phyloP scores from a whole-genome alignment of 1,140 invertebrate species.

The Eriosoma lanigerum region DNA sequence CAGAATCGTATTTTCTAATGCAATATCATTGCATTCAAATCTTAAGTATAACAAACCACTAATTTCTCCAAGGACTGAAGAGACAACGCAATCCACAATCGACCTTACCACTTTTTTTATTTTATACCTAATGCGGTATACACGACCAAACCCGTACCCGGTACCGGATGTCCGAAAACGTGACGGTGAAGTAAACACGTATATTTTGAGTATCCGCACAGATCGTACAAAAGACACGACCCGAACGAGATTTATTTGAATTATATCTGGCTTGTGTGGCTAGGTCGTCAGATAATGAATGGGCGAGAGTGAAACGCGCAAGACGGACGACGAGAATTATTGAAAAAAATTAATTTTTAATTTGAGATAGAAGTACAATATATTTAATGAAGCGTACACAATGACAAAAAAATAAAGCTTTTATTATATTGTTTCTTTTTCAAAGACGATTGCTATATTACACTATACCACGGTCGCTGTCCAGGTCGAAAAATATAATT shows the following conservation, averaged over 20 bases:
- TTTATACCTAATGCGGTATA: not conserved
- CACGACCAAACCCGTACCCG: too few species aligned
- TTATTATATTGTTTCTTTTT: not conserved
- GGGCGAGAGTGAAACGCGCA: too few species aligned
- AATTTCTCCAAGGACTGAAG: too few species aligned
- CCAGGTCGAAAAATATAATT: not conserved
- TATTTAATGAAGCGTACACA: constrained; percentile 29
- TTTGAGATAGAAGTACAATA: not conserved
- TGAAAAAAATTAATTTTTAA: not conserved
- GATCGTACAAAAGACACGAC: constrained; percentile 32
- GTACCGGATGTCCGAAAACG: too few species aligned
- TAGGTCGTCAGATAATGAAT: not conserved
- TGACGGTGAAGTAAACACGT: too few species aligned
- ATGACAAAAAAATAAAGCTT: constrained; percentile 1
- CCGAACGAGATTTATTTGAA: constrained; percentile 38
- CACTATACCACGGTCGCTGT: too few species aligned
- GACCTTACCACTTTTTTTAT: too few species aligned
- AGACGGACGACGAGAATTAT: not conserved
- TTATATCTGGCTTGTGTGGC: constrained; percentile 5
- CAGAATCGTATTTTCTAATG: too few species aligned
- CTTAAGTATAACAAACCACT: too few species aligned
- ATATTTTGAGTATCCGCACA: constrained; percentile 19
- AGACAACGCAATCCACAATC: not conserved
- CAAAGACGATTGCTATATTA: too few species aligned
- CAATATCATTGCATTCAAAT: too few species aligned